These are phyloP conservation scores for Enoplosus armatus DNA, from an alignment of 2,797 vertebrate species.

Conservation along the genomic window DNA sequence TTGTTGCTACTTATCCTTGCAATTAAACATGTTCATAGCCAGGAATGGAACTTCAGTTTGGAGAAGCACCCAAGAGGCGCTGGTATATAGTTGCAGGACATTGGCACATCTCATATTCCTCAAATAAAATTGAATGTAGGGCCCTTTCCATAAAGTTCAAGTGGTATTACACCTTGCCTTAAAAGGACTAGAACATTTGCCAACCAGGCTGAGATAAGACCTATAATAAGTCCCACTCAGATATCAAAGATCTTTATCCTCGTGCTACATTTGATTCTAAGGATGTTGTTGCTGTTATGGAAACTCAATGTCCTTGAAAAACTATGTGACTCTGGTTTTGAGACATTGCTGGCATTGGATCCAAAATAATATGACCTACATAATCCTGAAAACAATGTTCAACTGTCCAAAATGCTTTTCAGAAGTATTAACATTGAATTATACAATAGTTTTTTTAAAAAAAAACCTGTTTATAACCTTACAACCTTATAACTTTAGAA, in stretches of 20 bases:
- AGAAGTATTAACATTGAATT: conserved; percentile 5
- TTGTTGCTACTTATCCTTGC: conserved; percentile 46
- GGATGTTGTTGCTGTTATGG: conserved; percentile 63
- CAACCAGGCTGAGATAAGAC: conserved; percentile 71
- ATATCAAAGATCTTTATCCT: conserved; percentile 72
- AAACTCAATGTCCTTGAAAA: conserved; percentile 56
- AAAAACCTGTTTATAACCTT: background rate
- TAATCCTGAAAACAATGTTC: background rate
- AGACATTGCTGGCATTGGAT: conserved; percentile 26
- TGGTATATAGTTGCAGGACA: conserved; percentile 75
- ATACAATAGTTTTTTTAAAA: background rate
- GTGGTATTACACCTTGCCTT: conserved; percentile 61
- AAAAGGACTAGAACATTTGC: conserved; percentile 69
- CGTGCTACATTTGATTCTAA: conserved; percentile 50
- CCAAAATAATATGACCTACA: conserved; percentile 28
- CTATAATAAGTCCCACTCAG: conserved; percentile 76
- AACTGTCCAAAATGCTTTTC: background rate
- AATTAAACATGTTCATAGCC: conserved; percentile 46
- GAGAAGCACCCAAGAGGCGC: conserved; percentile 78
- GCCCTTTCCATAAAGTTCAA: conserved; percentile 71
- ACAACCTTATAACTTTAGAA: background rate
- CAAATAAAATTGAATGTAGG: conserved; percentile 67
- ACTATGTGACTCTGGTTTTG: conserved; percentile 51
- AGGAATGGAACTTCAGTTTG: conserved; percentile 70
- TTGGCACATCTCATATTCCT: conserved; percentile 66